phyloP scores from a whole-genome alignment of 53 echinoderm and acorn worm species.

The Pentamera pediparva region DNA sequence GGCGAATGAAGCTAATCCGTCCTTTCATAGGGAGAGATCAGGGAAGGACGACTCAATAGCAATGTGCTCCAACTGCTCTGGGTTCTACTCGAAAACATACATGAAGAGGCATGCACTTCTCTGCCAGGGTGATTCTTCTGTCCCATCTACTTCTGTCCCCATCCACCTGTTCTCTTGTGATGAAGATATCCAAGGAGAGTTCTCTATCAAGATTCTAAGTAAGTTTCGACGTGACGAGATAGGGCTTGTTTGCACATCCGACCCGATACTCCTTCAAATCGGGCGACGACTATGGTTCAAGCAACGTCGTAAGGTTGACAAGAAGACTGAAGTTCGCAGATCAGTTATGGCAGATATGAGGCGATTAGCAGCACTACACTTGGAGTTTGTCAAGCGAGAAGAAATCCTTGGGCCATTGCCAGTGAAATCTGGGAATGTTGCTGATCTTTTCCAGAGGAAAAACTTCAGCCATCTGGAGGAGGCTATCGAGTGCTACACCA shows the following conservation, averaged over 20 bases:
- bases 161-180: constrained; percentile 14
- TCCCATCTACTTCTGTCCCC: background rate
- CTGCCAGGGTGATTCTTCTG: constrained; percentile 18
- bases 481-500: constrained; percentile 50
- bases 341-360: constrained; percentile 71
- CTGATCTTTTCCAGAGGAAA: constrained; percentile 45
- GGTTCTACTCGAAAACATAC: constrained; percentile 14
- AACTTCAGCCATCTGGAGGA: constrained; percentile 56
- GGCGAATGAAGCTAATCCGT: background rate
- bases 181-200: constrained; percentile 1
- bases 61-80: constrained; percentile 21
- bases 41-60: background rate
- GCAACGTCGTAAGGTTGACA: constrained; percentile 50
- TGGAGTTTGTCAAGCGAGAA: constrained; percentile 36
- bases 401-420: constrained; percentile 40
- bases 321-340: constrained; percentile 47
- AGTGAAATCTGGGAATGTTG: constrained; percentile 28
- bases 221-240: constrained; percentile 33
- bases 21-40: constrained; percentile 1
- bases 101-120: constrained; percentile 20
- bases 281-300: constrained; percentile 55
- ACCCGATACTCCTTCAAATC: constrained; percentile 30
- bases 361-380: constrained; percentile 51
- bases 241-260: constrained; percentile 4
- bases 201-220: constrained; percentile 8